Evolutionary conservation across 2,888 invertebrate genomes (phyloP).

Genomic region (Acronicta leporina): DNA sequence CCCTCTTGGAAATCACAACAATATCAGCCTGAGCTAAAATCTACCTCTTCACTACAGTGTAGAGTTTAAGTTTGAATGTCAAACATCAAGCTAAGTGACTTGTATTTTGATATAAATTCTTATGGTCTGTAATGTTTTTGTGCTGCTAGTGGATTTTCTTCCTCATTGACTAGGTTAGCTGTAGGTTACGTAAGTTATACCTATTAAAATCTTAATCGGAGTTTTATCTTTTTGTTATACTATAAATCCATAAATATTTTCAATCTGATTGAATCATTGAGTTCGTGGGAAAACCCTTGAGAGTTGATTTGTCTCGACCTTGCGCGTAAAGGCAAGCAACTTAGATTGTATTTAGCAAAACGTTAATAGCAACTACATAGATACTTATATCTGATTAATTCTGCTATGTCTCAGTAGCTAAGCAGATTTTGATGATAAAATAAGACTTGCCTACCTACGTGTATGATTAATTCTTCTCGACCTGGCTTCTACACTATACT

Average conservation of each 20-base stretch:
- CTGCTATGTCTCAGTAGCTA: too few relatives aligned
- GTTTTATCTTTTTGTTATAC: not conserved
- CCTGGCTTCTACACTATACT: too few relatives aligned
- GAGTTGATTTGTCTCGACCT: slow-evolving; percentile 1
- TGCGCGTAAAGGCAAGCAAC: not conserved
- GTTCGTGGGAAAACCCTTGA: slow-evolving; percentile 6
- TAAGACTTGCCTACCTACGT: too few relatives aligned
- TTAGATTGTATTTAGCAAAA: not conserved
- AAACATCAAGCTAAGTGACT: slow-evolving; percentile 17
- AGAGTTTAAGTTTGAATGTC: slow-evolving; percentile 7
- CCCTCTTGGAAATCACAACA: slow-evolving; percentile 63
- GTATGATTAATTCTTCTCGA: too few relatives aligned
- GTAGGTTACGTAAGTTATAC: slow-evolving; percentile 17
- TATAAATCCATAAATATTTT: not conserved
- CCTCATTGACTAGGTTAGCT: slow-evolving; percentile 10
- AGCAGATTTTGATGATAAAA: too few relatives aligned
- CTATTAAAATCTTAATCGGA: not conserved
- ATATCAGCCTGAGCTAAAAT: slow-evolving; percentile 8
- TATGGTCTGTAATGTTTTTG: slow-evolving; percentile 38
- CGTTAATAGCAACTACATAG: too few relatives aligned
- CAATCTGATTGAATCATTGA: slow-evolving; percentile 9
- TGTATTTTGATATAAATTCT: slow-evolving; percentile 45
- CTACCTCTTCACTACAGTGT: not conserved
- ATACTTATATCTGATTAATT: too few relatives aligned
- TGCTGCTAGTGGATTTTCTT: slow-evolving; percentile 30